Conservation (phyloP, 2,113 vertebrate species). For the Vanacampus margaritifer region DNA sequence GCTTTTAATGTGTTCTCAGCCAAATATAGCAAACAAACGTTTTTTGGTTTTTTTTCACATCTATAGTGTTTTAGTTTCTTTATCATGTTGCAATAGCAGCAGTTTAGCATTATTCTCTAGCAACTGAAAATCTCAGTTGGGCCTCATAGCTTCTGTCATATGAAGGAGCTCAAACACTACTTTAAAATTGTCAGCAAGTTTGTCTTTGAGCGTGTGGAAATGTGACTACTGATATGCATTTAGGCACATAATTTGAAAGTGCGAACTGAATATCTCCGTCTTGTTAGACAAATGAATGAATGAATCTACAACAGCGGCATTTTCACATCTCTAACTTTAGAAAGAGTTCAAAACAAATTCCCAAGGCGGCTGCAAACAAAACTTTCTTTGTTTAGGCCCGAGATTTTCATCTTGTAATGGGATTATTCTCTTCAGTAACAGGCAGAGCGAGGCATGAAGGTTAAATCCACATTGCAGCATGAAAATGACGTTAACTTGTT, state of each 20-base stretch:
- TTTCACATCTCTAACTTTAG: conserved; percentile 21
- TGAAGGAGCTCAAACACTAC: conserved; percentile 28
- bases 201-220: background rate
- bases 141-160: conserved; percentile 16
- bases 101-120: background rate
- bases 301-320: background rate
- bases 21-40: background rate
- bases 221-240: background rate
- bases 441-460: conserved; percentile 30
- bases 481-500: conserved; percentile 15
- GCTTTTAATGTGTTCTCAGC: background rate
- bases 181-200: conserved; percentile 3
- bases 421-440: conserved; percentile 58
- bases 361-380: conserved; percentile 47
- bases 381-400: conserved; percentile 40
- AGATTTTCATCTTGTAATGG: conserved; percentile 53
- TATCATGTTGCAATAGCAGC: background rate
- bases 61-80: background rate
- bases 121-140: conserved; percentile 24
- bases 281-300: background rate
- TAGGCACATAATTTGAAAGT: background rate
- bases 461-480: conserved; percentile 15
- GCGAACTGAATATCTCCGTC: too few species aligned
- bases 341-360: background rate
- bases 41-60: too few species aligned